Percentiles rank a stretch among this genome's conserved stretches.
These are phyloP conservation scores for Prolemur simus DNA, from an alignment of 2,113 vertebrate species.

Conservation along the genomic window DNA sequence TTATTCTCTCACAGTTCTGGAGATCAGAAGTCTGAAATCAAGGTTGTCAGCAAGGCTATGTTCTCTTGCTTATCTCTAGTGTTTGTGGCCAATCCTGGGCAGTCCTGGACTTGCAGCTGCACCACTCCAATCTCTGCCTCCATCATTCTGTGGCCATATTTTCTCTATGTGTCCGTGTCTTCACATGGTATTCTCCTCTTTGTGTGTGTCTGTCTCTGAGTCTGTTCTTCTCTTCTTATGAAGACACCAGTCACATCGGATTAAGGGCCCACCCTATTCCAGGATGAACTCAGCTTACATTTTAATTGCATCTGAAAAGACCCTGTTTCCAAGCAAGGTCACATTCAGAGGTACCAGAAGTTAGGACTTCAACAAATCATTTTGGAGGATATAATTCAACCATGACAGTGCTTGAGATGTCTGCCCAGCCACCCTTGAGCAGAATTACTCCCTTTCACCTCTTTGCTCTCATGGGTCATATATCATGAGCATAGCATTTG, in stretches of 20 bases:
- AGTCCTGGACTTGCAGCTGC: neutral
- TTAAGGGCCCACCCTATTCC: neutral
- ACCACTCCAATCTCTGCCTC: neutral
- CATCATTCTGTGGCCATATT: accelerated
- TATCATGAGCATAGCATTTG: neutral
- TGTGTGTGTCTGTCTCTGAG: neutral
- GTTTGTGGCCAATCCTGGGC: neutral
- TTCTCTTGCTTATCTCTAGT: accelerated
- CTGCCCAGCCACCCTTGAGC: neutral
- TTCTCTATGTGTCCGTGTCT: neutral
- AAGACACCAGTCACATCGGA: neutral
- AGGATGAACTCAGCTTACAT: neutral
- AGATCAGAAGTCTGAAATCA: neutral
- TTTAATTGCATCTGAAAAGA: neutral
- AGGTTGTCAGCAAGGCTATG: neutral
- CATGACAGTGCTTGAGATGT: neutral
- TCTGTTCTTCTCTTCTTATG: neutral
- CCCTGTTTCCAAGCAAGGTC: neutral
- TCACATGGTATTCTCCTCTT: neutral
- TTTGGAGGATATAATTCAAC: neutral
- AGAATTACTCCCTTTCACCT: neutral
- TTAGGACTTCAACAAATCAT: neutral
- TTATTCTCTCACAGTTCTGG: neutral
- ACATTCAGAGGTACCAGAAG: neutral
- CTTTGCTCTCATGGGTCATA: neutral